These are phyloP conservation scores for Porites rus DNA, from an alignment of 92 coral and sea anemone genomes.

Conservation along the genomic window DNA sequence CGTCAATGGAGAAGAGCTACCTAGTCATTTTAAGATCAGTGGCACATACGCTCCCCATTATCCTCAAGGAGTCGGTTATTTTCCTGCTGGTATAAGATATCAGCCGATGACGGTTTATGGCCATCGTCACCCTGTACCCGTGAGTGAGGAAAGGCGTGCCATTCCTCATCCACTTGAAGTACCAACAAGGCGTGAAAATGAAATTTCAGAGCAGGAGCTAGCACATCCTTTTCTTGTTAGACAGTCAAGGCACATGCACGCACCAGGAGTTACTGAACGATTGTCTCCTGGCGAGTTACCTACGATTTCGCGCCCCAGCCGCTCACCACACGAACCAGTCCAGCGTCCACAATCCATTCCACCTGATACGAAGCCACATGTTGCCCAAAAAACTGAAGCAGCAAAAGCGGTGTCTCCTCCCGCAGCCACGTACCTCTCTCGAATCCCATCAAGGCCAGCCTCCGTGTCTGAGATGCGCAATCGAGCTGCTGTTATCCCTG, in stretches of 20 bases:
- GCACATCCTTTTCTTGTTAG: conserved; percentile 78
- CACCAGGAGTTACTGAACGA: conserved; percentile 35
- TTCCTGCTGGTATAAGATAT: conserved; percentile 31
- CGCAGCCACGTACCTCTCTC: conserved; percentile 60
- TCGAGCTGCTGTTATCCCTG: conserved; percentile 88
- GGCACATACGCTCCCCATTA: conserved; percentile 64
- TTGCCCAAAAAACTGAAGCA: conserved; percentile 53
- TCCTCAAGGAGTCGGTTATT: conserved; percentile 36
- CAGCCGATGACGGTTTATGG: conserved; percentile 31
- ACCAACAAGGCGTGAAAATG: conserved; percentile 62
- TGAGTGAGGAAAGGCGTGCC: conserved; percentile 22
- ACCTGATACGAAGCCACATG: conserved; percentile 39
- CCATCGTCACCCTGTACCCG: conserved; percentile 36
- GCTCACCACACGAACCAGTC: conserved; percentile 53
- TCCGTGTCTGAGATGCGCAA: conserved; percentile 78
- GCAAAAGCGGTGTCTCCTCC: conserved; percentile 66
- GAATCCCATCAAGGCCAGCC: conserved; percentile 65
- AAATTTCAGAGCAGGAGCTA: conserved; percentile 84
- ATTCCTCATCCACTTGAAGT: conserved; percentile 11
- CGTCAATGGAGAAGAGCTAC: conserved; percentile 78
- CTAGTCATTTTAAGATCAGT: conserved; percentile 68
- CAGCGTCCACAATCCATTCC: conserved; percentile 44
- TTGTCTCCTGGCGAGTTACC: conserved; percentile 73
- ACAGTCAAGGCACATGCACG: conserved; percentile 53
- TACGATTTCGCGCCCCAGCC: conserved; percentile 60